A percentile compares a stretch with the other conserved stretches of the same genome.
phyloP scores from a whole-genome alignment of 2,888 invertebrate species.

The Agrochola lota region DNA sequence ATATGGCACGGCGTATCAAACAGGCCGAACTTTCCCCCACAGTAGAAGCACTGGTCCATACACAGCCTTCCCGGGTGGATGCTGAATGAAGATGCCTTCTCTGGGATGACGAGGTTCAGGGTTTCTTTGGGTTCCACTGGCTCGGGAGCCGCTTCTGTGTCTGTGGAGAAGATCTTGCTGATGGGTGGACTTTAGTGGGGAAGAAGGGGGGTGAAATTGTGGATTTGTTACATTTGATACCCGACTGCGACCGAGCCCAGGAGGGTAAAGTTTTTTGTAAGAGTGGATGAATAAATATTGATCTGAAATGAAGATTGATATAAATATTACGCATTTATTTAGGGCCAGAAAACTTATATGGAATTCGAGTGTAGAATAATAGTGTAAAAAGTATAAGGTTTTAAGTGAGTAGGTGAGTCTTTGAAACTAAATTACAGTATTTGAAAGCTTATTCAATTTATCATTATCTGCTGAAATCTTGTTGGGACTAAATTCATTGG shows the following conservation, averaged over 20 bases:
- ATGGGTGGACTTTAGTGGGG: constrained; percentile 33
- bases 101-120: constrained; percentile 94
- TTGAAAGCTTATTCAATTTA: not conserved
- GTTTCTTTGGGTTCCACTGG: constrained; percentile 87
- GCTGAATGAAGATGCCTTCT: constrained; percentile 96
- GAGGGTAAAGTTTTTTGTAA: not conserved
- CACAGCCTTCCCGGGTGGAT: constrained; percentile 96
- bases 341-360: too few relatives aligned
- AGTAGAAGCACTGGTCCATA: constrained; percentile 96
- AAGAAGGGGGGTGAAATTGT: not conserved
- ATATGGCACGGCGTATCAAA: constrained; percentile 97
- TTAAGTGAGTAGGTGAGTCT: not conserved
- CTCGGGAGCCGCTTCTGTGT: constrained; percentile 82
- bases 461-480: too few relatives aligned
- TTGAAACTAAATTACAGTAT: not conserved
- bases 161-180: constrained; percentile 65
- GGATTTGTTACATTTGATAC: not conserved
- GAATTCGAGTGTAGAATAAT: not conserved
- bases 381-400: not conserved
- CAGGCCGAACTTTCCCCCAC: constrained; percentile 96
- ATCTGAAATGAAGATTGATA: not conserved
- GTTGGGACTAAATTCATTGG: too few relatives aligned
- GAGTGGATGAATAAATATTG: not conserved
- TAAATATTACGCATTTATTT: not conserved
- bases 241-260: too few relatives aligned